Evolutionary conservation across 2,797 vertebrate genomes (phyloP).

Genomic region (Acropternis orthonyx): DNA sequence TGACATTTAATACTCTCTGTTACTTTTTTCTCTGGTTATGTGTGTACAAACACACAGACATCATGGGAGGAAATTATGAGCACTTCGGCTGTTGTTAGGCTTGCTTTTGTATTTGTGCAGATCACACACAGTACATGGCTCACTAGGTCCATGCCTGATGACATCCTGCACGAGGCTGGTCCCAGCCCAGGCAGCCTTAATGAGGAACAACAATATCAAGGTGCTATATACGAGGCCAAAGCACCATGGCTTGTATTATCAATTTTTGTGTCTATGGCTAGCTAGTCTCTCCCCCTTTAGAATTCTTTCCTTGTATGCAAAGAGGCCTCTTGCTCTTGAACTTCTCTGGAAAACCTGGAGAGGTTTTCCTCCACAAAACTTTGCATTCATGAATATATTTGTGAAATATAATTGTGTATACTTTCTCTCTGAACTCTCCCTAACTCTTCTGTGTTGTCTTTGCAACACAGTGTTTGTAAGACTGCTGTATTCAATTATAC

Average conservation of each 20-base stretch:
- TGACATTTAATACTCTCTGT: background rate
- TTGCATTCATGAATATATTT: background rate
- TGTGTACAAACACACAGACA: background rate
- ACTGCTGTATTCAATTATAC: constrained; percentile 14
- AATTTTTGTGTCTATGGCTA: background rate
- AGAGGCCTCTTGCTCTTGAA: background rate
- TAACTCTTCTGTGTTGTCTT: background rate
- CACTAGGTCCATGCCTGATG: background rate
- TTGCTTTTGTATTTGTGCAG: background rate
- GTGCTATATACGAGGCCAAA: rapidly evolving
- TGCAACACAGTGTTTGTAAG: background rate
- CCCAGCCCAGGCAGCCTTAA: rapidly evolving
- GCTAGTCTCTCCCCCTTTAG: background rate
- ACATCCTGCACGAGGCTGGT: background rate
- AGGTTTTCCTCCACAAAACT: background rate
- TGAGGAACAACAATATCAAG: background rate
- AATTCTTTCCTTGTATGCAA: background rate
- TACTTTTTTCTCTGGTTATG: background rate
- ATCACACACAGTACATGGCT: background rate
- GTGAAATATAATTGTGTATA: background rate
- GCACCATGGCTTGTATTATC: background rate
- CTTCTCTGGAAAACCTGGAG: background rate
- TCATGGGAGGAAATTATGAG: background rate
- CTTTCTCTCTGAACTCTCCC: background rate
- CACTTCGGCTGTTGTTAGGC: background rate